Evolutionary conservation across 2,797 vertebrate species (phyloP).

Genomic region (Morus bassanus): DNA sequence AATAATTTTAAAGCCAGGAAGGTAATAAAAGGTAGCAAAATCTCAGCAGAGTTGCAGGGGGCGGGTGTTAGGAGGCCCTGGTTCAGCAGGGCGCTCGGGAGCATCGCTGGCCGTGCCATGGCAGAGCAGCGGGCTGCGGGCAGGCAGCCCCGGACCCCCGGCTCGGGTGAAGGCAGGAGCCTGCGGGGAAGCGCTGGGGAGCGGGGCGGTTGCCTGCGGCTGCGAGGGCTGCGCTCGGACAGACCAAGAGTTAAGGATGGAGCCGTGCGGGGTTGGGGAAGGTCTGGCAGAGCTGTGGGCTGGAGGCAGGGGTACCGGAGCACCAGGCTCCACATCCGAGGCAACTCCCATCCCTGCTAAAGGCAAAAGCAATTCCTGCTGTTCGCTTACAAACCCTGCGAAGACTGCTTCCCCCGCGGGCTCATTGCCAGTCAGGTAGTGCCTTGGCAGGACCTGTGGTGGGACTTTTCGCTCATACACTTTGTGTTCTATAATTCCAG

Average conservation of each 20-base stretch:
- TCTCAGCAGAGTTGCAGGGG: not conserved
- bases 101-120: fast-evolving
- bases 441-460: not conserved
- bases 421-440: not conserved
- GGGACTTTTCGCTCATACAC: not conserved
- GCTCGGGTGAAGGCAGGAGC: not conserved
- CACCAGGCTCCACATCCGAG: fast-evolving
- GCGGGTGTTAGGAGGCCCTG: fast-evolving
- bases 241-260: not conserved
- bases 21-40: not conserved
- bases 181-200: not conserved
- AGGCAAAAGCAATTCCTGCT: not conserved
- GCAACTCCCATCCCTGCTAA: not conserved
- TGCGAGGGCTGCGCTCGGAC: not conserved
- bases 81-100: not conserved
- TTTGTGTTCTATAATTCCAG: not conserved
- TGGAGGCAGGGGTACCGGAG: not conserved
- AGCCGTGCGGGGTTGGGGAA: too few species aligned
- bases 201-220: not conserved
- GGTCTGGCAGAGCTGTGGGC: too few species aligned
- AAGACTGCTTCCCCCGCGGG: not conserved
- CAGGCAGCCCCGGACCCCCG: not conserved
- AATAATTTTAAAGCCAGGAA: not conserved
- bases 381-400: not conserved
- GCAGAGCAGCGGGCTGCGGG: fast-evolving